phyloP scores from a whole-genome alignment of 2,888 invertebrate species.

The Muschampia plurimacula region DNA sequence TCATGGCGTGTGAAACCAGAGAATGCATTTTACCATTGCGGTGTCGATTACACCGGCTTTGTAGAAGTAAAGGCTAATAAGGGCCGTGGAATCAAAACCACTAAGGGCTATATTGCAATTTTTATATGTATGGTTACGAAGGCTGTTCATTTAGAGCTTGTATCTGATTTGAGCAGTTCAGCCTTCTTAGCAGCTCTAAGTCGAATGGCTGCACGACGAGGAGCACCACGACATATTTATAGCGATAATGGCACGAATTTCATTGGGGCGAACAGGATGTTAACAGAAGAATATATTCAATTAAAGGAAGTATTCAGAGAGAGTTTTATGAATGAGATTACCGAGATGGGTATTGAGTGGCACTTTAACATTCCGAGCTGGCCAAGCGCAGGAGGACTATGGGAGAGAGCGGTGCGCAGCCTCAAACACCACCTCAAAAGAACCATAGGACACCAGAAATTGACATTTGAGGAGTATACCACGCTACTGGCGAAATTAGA shows the following conservation, averaged over 20 bases:
- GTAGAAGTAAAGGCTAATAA: slow-evolving; percentile 36
- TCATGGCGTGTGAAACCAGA: slow-evolving; percentile 36
- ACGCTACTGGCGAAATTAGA: slow-evolving; percentile 26
- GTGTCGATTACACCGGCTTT: slow-evolving; percentile 41
- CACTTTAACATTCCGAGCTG: slow-evolving; percentile 11
- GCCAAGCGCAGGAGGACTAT: slow-evolving; percentile 8
- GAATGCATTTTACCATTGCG: slow-evolving; percentile 42
- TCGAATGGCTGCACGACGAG: slow-evolving; percentile 38
- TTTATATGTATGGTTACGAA: slow-evolving; percentile 35
- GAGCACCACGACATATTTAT: slow-evolving; percentile 38
- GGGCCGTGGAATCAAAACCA: slow-evolving; percentile 23
- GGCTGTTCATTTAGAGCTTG: slow-evolving; percentile 41
- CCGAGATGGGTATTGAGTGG: slow-evolving; percentile 11
- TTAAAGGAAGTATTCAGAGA: neutral
- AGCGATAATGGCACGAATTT: slow-evolving; percentile 41
- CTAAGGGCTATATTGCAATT: slow-evolving; percentile 30
- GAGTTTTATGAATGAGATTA: neutral
- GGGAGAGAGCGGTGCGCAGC: slow-evolving; percentile 4
- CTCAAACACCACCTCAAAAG: slow-evolving; percentile 13
- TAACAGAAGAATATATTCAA: slow-evolving; percentile 18
- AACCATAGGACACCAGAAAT: slow-evolving; percentile 3
- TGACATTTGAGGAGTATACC: slow-evolving; percentile 18
- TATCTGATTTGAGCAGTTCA: slow-evolving; percentile 39
- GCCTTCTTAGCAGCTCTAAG: slow-evolving; percentile 40
- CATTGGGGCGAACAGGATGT: slow-evolving; percentile 22